Conservation (phyloP, 1,140 invertebrate species). For the Aphidius gifuensis region DNA sequence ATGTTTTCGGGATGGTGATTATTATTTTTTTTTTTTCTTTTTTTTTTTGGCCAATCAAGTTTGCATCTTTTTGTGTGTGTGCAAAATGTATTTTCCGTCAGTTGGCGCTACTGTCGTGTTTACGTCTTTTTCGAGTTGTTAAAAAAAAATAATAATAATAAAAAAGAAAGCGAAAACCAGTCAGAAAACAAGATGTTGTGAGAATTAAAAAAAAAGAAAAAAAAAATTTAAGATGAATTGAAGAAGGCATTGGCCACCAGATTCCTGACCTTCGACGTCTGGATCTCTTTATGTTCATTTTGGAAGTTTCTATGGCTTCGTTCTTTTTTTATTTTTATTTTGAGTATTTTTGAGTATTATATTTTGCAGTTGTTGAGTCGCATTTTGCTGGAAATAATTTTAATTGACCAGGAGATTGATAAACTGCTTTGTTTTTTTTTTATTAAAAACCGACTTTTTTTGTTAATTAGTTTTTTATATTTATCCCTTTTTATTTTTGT, state of each 20-base stretch:
- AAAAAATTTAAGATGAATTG: neutral
- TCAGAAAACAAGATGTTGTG: constrained; percentile 19
- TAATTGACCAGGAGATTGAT: constrained; percentile 3
- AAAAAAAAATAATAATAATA: neutral
- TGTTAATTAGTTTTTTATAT: too few species aligned
- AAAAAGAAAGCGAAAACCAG: constrained; percentile 6
- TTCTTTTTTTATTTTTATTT: neutral
- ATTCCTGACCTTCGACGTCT: constrained; percentile 12
- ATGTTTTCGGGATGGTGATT: too few species aligned
- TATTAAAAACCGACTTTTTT: neutral
- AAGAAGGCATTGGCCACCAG: constrained; percentile 11
- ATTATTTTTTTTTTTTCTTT: neutral
- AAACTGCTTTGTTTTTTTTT: neutral
- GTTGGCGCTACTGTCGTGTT: constrained; percentile 12
- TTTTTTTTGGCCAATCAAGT: neutral
- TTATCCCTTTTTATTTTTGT: too few species aligned
- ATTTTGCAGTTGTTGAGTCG: too few species aligned
- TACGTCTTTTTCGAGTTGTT: constrained; percentile 9
- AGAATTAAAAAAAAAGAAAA: neutral
- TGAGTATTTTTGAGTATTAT: neutral
- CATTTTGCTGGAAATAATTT: neutral
- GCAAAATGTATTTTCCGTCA: neutral
- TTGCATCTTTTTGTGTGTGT: constrained; percentile 2
- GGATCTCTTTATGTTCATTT: neutral
- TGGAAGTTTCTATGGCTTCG: neutral